Percentiles rank a stretch among this genome's conserved stretches.
Conservation (phyloP, 1,140 invertebrate species). For the Bombus confusus region DNA sequence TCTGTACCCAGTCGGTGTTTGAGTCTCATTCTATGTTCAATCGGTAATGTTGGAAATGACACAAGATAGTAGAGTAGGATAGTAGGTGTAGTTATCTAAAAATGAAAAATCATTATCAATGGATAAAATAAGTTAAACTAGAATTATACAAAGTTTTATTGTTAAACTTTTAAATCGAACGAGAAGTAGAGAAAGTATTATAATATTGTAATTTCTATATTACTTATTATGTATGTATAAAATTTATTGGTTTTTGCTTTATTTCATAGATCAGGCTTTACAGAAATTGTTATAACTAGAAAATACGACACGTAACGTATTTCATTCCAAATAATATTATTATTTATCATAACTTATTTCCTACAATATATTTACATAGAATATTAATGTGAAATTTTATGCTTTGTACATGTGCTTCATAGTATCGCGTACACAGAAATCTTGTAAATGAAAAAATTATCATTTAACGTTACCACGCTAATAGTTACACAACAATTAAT, state of each 20-base stretch:
- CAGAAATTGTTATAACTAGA: background rate
- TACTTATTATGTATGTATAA: background rate
- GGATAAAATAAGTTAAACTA: background rate
- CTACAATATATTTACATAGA: conserved; percentile 4
- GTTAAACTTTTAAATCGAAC: background rate
- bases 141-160: background rate
- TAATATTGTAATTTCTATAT: background rate
- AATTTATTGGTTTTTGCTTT: background rate
- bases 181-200: background rate
- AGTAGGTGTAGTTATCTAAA: no score
- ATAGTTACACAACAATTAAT: background rate
- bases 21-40: no score
- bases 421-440: background rate
- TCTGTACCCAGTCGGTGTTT: no score
- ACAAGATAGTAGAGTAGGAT: no score
- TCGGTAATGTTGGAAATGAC: no score
- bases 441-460: background rate
- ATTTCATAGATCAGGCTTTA: background rate
- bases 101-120: no score
- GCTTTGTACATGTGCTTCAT: background rate
- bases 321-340: background rate
- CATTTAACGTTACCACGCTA: conserved; percentile 2
- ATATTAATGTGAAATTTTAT: background rate
- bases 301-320: background rate
- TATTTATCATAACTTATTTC: background rate